These are phyloP conservation scores for Noctua janthina DNA, from an alignment of 2,888 invertebrate genomes.

Conservation along the genomic window DNA sequence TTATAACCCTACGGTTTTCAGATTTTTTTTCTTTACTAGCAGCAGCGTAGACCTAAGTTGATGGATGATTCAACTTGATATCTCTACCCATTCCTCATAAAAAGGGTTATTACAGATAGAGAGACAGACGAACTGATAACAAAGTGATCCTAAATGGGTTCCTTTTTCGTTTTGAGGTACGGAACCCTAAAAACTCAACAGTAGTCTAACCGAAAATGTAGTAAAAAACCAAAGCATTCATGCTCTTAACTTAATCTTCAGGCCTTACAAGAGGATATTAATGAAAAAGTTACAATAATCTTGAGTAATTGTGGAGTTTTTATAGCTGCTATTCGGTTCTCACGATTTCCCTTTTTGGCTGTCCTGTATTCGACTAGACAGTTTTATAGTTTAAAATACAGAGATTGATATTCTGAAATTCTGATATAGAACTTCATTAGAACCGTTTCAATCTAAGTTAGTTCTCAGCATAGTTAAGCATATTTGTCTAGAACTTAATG, in stretches of 20 bases:
- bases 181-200: background rate
- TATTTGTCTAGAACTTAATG: slow-evolving; percentile 27
- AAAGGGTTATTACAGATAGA: too few species aligned
- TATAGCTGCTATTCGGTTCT: background rate
- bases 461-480: slow-evolving; percentile 29
- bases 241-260: slow-evolving; percentile 32
- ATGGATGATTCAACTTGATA: too few species aligned
- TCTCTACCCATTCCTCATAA: too few species aligned
- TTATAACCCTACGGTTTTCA: too few species aligned
- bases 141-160: too few species aligned
- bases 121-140: too few species aligned
- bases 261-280: slow-evolving; percentile 17
- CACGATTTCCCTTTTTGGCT: background rate
- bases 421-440: slow-evolving; percentile 21
- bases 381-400: slow-evolving; percentile 2
- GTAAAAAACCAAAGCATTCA: slow-evolving; percentile 15
- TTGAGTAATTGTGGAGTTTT: slow-evolving; percentile 34
- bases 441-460: slow-evolving; percentile 47
- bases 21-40: too few species aligned
- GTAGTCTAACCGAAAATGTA: background rate
- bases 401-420: slow-evolving; percentile 37
- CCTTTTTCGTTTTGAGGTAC: too few species aligned
- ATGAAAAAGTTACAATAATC: slow-evolving; percentile 36
- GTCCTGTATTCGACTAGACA: background rate
- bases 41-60: too few species aligned